These are phyloP conservation scores for Popillia japonica DNA, from an alignment of 1,140 invertebrate species.

Conservation along the genomic window DNA sequence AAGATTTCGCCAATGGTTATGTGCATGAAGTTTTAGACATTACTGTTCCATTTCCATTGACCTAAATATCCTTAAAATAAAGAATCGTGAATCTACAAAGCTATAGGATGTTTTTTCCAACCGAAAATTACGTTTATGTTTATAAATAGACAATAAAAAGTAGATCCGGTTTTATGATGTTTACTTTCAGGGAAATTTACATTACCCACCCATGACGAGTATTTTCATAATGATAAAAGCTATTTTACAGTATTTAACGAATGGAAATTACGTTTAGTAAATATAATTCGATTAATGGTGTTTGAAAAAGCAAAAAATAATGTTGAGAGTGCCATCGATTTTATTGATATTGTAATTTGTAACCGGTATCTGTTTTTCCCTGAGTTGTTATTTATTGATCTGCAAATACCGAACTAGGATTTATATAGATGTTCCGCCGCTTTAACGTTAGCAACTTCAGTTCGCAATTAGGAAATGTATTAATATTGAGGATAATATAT, in stretches of 20 bases:
- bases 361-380: not conserved
- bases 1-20: not conserved
- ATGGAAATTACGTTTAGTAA: conserved; percentile 8
- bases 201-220: conserved; percentile 3
- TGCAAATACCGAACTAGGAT: not conserved
- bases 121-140: conserved; percentile 6
- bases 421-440: not conserved
- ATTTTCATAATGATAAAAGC: conserved; percentile 30
- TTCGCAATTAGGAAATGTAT: not conserved
- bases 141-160: conserved; percentile 33
- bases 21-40: not conserved
- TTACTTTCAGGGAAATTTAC: conserved; percentile 21
- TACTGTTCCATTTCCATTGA: conserved; percentile 15
- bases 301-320: not conserved
- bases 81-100: conserved; percentile 17
- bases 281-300: conserved; percentile 4
- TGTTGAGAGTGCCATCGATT: not conserved
- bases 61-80: conserved; percentile 15
- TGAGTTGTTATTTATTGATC: not conserved
- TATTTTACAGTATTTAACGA: conserved; percentile 28
- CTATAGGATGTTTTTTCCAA: not conserved
- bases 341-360: conserved; percentile 16
- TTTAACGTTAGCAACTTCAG: not conserved
- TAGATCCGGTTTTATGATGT: conserved; percentile 27
- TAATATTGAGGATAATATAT: not conserved